Evolutionary conservation across 1,140 invertebrate genomes (phyloP).

Genomic region (Thaumatotibia leucotreta): DNA sequence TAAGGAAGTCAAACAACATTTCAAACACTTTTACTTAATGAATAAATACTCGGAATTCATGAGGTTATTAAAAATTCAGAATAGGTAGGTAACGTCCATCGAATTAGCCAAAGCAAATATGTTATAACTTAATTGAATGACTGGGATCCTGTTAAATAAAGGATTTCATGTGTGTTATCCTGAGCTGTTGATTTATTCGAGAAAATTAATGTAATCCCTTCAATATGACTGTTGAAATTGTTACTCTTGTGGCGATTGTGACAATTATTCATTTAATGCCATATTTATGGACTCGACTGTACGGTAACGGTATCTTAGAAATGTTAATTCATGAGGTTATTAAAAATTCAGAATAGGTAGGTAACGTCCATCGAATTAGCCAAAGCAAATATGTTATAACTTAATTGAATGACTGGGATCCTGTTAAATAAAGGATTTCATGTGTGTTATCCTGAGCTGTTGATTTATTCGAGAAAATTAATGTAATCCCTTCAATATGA

Average conservation of each 20-base stretch:
- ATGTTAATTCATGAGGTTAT: neutral
- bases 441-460: neutral
- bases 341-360: neutral
- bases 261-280: too few species aligned
- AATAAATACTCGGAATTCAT: neutral
- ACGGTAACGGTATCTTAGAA: too few species aligned
- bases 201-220: too few species aligned
- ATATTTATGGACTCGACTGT: too few species aligned
- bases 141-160: neutral
- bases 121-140: neutral
- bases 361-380: slow-evolving; percentile 1
- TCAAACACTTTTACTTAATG: neutral
- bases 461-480: too few species aligned
- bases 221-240: too few species aligned
- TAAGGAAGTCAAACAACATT: neutral
- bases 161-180: neutral
- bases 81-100: neutral
- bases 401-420: neutral
- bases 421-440: neutral
- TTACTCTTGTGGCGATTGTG: too few species aligned
- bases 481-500: too few species aligned
- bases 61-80: neutral
- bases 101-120: slow-evolving; percentile 1
- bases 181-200: neutral
- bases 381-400: neutral